Percentiles rank a stretch among this genome's conserved stretches.
phyloP scores from a whole-genome alignment of 2,888 invertebrate species.

The Leptinotarsa rubiginosa region DNA sequence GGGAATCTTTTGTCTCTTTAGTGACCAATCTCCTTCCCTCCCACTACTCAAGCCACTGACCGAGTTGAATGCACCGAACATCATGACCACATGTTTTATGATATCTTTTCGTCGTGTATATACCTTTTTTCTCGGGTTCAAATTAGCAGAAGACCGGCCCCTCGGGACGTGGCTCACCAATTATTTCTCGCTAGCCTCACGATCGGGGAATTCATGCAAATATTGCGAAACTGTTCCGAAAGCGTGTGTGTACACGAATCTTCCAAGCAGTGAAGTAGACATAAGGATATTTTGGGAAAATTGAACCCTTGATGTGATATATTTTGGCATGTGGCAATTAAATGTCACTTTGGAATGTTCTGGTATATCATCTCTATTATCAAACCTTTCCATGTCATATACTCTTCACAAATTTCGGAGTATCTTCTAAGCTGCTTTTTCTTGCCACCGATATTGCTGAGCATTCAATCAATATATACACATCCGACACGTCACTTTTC shows the following conservation, averaged over 20 bases:
- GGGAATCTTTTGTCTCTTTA: too few species aligned
- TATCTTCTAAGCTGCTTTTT: too few species aligned
- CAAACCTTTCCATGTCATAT: too few species aligned
- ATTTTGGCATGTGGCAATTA: too few species aligned
- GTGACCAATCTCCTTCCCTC: not conserved
- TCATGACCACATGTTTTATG: slow-evolving; percentile 46
- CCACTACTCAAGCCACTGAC: slow-evolving; percentile 21
- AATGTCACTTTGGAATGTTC: too few species aligned
- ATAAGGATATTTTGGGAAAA: not conserved
- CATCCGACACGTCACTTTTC: too few species aligned
- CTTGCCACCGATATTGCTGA: too few species aligned
- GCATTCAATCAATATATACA: too few species aligned
- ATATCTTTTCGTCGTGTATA: slow-evolving; percentile 47
- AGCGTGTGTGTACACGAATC: slow-evolving; percentile 22
- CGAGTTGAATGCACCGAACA: slow-evolving; percentile 49
- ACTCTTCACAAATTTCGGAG: too few species aligned
- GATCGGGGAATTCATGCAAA: slow-evolving; percentile 33
- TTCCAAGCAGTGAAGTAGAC: not conserved
- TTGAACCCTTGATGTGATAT: too few species aligned
- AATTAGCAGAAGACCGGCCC: slow-evolving; percentile 48
- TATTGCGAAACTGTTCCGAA: slow-evolving; percentile 31
- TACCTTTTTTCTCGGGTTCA: slow-evolving; percentile 46
- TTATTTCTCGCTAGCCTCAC: slow-evolving; percentile 36
- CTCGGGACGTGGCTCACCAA: slow-evolving; percentile 44
- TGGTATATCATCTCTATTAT: too few species aligned